Evolutionary conservation across 2,113 vertebrate genomes (phyloP), one percentile per base, ranked within the genome.

Genomic region (Guaruba guarouba): DNA sequence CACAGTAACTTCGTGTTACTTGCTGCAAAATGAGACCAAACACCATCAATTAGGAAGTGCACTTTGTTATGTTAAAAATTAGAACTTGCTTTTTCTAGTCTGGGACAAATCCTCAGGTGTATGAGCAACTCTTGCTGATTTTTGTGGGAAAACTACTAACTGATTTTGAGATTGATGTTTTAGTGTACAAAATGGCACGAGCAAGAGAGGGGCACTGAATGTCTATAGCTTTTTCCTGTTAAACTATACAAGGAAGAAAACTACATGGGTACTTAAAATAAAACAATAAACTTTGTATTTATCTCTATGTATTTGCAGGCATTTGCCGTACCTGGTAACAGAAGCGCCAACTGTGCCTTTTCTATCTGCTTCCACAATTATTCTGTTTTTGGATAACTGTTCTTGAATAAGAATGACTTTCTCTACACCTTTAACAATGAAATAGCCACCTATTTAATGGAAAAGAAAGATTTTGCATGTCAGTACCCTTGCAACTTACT

Each of bases 331-430:
- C 99, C 99, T 99, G 97, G 99, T 99, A 51, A 99, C 99, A 5
- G 99, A 99, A 33, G 99, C 99, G 1, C 99, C 99, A 15, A 99
- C 99, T 0, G 99, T 97, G 29, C 99, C 99, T 96, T 99, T 99
- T 94, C 99, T 98, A 92, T 99, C 99, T 48, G 99, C 99, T 82
- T 99, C 99, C 97, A 99, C 99, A 67, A 99, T 99, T 79, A 99
- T 99, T 90, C 99, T 98, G 97, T 99, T 99, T 98, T 99, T 99
- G 23, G 99, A 99, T 76, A 99, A 98, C 97, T 99, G 99, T 83
- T 99, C 99, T 96, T 99, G 99, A 97, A 99, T 99, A 73, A 99
- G 98, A 97, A 99, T 99, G 3, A 99, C 99, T 96, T 99, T 99
- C 93, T 99, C 99, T 51, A 99, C 99, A 84, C 99, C 99, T 97